Conservation (phyloP, 2,888 invertebrate genomes). For the Andrena haemorrhoa region DNA sequence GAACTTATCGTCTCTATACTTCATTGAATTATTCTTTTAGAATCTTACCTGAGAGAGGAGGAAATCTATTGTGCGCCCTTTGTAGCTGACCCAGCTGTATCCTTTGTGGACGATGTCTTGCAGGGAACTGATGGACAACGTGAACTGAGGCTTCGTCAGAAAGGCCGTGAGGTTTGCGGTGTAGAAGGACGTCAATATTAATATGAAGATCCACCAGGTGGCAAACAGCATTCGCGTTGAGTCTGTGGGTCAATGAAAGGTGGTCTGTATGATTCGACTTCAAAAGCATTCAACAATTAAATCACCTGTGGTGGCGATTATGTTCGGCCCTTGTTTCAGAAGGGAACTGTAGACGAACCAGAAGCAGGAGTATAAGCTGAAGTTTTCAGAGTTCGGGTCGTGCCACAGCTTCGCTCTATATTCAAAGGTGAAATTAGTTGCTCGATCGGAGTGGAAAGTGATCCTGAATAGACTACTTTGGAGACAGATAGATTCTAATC, state of each 20-base stretch:
- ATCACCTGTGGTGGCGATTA: constrained; percentile 92
- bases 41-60: constrained; percentile 65
- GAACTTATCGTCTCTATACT: no score
- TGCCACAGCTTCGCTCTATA: constrained; percentile 83
- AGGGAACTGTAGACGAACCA: constrained; percentile 96
- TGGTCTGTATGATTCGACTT: background rate
- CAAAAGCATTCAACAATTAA: no score
- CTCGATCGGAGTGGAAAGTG: background rate
- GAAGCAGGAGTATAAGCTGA: constrained; percentile 90
- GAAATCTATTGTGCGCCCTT: constrained; percentile 88
- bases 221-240: constrained; percentile 93
- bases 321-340: constrained; percentile 93
- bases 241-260: constrained; percentile 86
- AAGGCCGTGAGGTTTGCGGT: constrained; percentile 96
- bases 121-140: constrained; percentile 90
- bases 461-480: background rate
- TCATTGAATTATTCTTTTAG: no score
- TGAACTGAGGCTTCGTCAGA: constrained; percentile 93
- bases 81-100: constrained; percentile 90
- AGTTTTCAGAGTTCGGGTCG: constrained; percentile 86
- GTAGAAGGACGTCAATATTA: constrained; percentile 94
- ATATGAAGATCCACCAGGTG: constrained; percentile 97
- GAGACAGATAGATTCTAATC: no score
- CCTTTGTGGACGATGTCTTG: constrained; percentile 89
- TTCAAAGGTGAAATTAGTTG: background rate